phyloP scores from a whole-genome alignment of 2,113 vertebrate genomes.

The Garra rufa region DNA sequence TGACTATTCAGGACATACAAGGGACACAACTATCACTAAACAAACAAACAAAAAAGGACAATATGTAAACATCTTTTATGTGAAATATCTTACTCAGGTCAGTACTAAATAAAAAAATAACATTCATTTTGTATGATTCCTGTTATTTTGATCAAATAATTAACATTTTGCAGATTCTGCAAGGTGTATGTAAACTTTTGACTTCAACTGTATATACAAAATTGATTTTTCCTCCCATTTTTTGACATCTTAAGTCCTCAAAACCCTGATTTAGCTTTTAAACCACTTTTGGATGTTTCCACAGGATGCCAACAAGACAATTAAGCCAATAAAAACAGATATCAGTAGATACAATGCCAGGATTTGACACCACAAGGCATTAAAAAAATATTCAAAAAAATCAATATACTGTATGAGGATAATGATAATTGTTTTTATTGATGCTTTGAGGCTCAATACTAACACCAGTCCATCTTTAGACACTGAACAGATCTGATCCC shows the following conservation, averaged over 20 bases:
- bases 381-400: background rate
- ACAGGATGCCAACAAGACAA: background rate
- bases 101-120: too few relatives aligned
- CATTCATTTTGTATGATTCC: too few relatives aligned
- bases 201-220: background rate
- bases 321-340: too few relatives aligned
- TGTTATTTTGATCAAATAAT: too few relatives aligned
- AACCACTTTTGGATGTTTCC: background rate
- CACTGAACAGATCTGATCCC: background rate
- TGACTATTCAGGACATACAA: too few relatives aligned
- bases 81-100: too few relatives aligned
- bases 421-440: background rate
- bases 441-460: background rate
- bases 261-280: background rate
- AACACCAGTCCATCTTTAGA: background rate
- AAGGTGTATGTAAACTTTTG: background rate
- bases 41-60: too few relatives aligned
- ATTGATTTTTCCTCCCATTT: background rate
- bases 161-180: too few relatives aligned
- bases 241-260: background rate
- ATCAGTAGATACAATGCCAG: background rate
- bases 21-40: too few relatives aligned
- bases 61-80: too few relatives aligned
- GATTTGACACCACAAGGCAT: background rate
- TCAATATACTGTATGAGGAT: background rate